Evolutionary conservation across 2,888 invertebrate species (phyloP).

Genomic region (Tillus elongatus): DNA sequence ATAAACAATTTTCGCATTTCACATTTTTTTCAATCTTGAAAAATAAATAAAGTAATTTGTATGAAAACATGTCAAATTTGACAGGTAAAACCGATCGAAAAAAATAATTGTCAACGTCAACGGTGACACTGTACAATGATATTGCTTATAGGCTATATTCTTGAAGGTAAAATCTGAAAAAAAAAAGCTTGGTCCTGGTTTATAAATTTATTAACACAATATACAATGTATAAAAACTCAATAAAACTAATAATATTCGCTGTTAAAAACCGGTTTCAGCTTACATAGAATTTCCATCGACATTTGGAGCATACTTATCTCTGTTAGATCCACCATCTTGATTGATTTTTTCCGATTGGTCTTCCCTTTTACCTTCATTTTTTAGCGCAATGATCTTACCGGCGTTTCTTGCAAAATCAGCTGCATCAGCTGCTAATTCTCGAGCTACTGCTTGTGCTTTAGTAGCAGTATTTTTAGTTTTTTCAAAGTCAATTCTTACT

Average conservation of each 20-base stretch:
- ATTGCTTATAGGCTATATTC: too few relatives aligned
- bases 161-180: too few relatives aligned
- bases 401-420: conserved; percentile 29
- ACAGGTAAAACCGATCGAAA: too few relatives aligned
- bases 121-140: too few relatives aligned
- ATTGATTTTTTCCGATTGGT: conserved; percentile 10
- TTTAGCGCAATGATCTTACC: conserved; percentile 17
- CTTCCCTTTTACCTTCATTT: conserved; percentile 14
- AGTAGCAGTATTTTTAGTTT: conserved; percentile 62
- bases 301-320: conserved; percentile 32
- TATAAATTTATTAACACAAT: too few relatives aligned
- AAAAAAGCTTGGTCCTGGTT: too few relatives aligned
- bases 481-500: conserved; percentile 65
- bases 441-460: conserved; percentile 63
- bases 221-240: too few relatives aligned
- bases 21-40: too few relatives aligned
- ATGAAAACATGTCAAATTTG: too few relatives aligned
- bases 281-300: conserved; percentile 19
- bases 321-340: conserved; percentile 35
- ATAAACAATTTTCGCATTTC: too few relatives aligned
- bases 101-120: too few relatives aligned
- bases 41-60: too few relatives aligned
- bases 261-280: conserved; percentile 24
- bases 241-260: conserved; percentile 14
- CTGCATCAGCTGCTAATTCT: conserved; percentile 66